Conservation (phyloP, 2,888 invertebrate species). For the Pachydiplax longipennis region DNA sequence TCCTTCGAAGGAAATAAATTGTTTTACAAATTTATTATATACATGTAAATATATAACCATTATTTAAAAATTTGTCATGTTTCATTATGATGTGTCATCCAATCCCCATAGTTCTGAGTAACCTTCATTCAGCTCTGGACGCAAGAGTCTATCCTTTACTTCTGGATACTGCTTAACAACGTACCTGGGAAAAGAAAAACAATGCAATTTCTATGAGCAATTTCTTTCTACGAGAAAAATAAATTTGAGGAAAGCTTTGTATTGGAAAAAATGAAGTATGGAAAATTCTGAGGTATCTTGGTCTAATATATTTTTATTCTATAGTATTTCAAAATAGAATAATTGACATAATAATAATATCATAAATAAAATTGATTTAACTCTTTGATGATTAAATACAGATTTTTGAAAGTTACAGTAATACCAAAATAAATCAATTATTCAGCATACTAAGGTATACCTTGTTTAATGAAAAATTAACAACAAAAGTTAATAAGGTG, state of each 20-base stretch:
- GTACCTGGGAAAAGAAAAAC: not conserved
- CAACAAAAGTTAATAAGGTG: no score
- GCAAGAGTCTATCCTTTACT: not conserved
- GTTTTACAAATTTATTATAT: constrained; percentile 55
- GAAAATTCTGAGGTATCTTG: no score
- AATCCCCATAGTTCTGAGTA: not conserved
- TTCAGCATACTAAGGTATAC: no score
- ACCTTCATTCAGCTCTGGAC: not conserved
- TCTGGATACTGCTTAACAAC: not conserved
- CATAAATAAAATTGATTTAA: no score
- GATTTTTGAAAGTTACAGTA: no score
- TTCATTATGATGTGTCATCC: not conserved
- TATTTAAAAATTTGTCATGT: constrained; percentile 48
- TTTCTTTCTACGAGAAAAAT: not conserved
- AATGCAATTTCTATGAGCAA: not conserved
- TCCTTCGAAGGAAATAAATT: constrained; percentile 57
- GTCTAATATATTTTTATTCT: no score
- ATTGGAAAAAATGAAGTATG: not conserved
- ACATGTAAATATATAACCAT: constrained; percentile 51
- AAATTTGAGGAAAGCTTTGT: not conserved
- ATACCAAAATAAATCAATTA: no score
- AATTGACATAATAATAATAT: no score
- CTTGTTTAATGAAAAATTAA: no score
- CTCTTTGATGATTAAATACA: no score
- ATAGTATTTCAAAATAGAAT: no score